These are phyloP conservation scores for Caprella mutica DNA, from an alignment of 2,888 invertebrate genomes.

Conservation along the genomic window DNA sequence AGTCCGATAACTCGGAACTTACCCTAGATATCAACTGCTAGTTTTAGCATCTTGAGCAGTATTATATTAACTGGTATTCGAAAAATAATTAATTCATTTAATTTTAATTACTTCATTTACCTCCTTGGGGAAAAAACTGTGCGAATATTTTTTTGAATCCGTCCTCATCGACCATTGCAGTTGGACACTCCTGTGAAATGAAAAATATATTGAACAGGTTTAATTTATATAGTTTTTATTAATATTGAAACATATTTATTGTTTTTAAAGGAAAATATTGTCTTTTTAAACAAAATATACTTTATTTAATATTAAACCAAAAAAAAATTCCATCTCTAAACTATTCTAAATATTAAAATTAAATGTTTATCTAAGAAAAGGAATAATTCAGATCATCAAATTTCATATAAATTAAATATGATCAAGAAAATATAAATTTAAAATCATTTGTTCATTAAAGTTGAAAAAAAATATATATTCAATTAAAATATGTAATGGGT, in stretches of 20 bases:
- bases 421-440: background rate
- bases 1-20: no score
- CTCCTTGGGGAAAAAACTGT: conserved; percentile 81
- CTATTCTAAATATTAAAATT: conserved; percentile 1
- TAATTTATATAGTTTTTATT: no score
- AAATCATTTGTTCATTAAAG: background rate
- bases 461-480: background rate
- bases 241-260: no score
- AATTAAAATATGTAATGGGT: background rate
- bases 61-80: no score
- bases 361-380: background rate
- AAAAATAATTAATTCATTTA: no score
- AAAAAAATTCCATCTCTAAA: no score
- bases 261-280: no score
- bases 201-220: conserved; percentile 4
- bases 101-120: conserved; percentile 53
- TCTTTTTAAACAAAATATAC: no score
- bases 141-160: conserved; percentile 77
- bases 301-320: no score
- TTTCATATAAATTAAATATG: background rate
- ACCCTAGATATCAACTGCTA: no score
- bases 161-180: conserved; percentile 75
- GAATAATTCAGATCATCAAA: background rate
- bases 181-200: conserved; percentile 59
- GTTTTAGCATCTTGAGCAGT: no score